A percentile compares a stretch with the other conserved stretches of the same genome.
Evolutionary conservation across 2,888 invertebrate genomes (phyloP).

Genomic region (Taphrorychus bicolor): DNA sequence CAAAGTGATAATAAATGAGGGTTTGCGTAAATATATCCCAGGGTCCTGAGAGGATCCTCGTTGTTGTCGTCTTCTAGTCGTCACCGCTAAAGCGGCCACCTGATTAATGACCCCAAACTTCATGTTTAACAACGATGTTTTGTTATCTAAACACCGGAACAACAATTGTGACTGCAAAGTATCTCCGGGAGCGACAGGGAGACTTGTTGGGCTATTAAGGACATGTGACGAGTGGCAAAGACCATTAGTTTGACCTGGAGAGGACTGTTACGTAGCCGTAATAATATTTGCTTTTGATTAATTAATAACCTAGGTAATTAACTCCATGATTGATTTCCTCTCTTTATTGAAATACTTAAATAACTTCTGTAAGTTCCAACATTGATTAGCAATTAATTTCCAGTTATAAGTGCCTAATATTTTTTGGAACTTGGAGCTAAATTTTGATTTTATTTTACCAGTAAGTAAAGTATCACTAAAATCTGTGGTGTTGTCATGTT

Average conservation of each 20-base stretch:
- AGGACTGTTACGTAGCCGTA: neutral
- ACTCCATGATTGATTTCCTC: no score
- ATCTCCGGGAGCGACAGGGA: slow-evolving; percentile 51
- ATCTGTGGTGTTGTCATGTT: no score
- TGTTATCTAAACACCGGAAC: slow-evolving; percentile 57
- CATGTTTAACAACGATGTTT: slow-evolving; percentile 57
- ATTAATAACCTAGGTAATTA: neutral
- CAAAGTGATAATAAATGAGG: slow-evolving; percentile 54
- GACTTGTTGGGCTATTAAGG: slow-evolving; percentile 43
- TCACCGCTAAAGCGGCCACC: slow-evolving; percentile 50
- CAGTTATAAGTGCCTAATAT: no score
- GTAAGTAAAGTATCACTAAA: no score
- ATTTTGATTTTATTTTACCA: no score
- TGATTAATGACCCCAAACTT: slow-evolving; percentile 58
- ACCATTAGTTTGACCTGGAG: slow-evolving; percentile 1
- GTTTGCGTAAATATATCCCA: slow-evolving; percentile 41
- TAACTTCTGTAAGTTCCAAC: no score
- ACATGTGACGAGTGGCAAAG: slow-evolving; percentile 27
- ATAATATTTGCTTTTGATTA: neutral
- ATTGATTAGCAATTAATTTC: no score
- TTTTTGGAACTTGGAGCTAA: no score
- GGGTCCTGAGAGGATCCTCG: slow-evolving; percentile 40
- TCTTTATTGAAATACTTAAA: no score
- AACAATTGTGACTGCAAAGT: slow-evolving; percentile 52
- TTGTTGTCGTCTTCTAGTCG: slow-evolving; percentile 43